phyloP scores from a whole-genome alignment of 2,888 invertebrate species.

The Plebejus anna region DNA sequence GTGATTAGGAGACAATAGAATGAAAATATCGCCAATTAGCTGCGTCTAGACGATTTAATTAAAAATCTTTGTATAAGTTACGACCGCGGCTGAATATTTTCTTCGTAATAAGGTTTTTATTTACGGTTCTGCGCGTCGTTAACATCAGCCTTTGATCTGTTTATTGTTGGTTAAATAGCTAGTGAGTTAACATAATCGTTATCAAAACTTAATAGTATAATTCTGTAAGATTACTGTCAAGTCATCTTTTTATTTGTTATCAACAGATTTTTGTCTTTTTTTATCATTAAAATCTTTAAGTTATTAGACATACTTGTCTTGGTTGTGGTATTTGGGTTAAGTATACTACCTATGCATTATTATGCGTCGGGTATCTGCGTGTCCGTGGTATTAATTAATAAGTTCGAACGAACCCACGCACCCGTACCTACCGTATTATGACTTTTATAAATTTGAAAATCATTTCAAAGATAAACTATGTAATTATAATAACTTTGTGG shows the following conservation, averaged over 20 bases:
- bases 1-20: constrained; percentile 9
- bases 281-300: background rate
- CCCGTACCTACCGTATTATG: no score
- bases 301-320: no score
- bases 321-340: no score
- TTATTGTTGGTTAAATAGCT: constrained; percentile 1
- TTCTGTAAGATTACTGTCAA: background rate
- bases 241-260: background rate
- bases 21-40: constrained; percentile 6
- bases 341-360: no score
- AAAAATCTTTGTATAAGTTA: constrained; percentile 27
- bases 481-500: no score
- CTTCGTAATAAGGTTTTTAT: background rate
- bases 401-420: no score
- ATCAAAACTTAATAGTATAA: background rate
- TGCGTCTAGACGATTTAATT: constrained; percentile 19
- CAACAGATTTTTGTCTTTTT: background rate
- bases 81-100: constrained; percentile 7
- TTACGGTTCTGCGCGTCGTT: background rate
- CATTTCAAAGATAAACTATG: no score
- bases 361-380: no score
- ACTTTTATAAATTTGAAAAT: no score
- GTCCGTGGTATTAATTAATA: no score
- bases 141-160: constrained; percentile 2
- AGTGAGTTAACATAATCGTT: background rate